Percentiles rank a stretch among this genome's conserved stretches.
phyloP scores from a whole-genome alignment of 2,888 invertebrate genomes.

The Epinotia demarniana region DNA sequence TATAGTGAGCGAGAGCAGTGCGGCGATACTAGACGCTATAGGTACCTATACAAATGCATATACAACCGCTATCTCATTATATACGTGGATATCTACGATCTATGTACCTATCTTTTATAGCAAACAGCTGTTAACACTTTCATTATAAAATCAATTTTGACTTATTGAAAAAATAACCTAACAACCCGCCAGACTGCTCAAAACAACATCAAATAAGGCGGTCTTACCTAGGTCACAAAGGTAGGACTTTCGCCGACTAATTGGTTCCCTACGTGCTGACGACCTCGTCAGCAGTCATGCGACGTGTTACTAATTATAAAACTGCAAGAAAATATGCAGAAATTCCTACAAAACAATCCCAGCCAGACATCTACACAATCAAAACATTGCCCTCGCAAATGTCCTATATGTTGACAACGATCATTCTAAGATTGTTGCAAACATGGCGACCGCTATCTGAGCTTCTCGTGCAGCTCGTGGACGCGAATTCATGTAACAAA shows the following conservation, averaged over 20 bases:
- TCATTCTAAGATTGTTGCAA: slow-evolving; percentile 82
- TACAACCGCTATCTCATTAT: slow-evolving; percentile 54
- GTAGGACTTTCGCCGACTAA: slow-evolving; percentile 69
- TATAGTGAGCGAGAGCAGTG: slow-evolving; percentile 58
- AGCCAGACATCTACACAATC: slow-evolving; percentile 57
- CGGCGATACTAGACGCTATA: slow-evolving; percentile 58
- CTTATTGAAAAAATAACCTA: slow-evolving; percentile 71
- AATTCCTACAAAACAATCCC: slow-evolving; percentile 58
- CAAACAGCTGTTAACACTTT: slow-evolving; percentile 54
- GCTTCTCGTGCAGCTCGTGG: slow-evolving; percentile 79
- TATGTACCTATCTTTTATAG: slow-evolving; percentile 48
- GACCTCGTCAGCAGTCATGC: slow-evolving; percentile 64
- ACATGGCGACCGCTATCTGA: slow-evolving; percentile 85
- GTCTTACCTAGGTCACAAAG: slow-evolving; percentile 81
- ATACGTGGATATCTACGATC: slow-evolving; percentile 52
- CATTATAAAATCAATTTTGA: slow-evolving; percentile 51
- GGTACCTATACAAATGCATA: slow-evolving; percentile 53
- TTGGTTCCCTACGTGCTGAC: slow-evolving; percentile 62
- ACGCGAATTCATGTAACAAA: slow-evolving; percentile 81
- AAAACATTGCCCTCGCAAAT: slow-evolving; percentile 74
- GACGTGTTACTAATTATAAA: slow-evolving; percentile 55
- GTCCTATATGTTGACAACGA: slow-evolving; percentile 75
- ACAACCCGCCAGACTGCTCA: slow-evolving; percentile 64
- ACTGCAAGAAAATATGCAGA: slow-evolving; percentile 55
- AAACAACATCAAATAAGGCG: slow-evolving; percentile 64